Evolutionary conservation across 2,888 invertebrate species (phyloP).

Genomic region (Chrysina gloriosa): DNA sequence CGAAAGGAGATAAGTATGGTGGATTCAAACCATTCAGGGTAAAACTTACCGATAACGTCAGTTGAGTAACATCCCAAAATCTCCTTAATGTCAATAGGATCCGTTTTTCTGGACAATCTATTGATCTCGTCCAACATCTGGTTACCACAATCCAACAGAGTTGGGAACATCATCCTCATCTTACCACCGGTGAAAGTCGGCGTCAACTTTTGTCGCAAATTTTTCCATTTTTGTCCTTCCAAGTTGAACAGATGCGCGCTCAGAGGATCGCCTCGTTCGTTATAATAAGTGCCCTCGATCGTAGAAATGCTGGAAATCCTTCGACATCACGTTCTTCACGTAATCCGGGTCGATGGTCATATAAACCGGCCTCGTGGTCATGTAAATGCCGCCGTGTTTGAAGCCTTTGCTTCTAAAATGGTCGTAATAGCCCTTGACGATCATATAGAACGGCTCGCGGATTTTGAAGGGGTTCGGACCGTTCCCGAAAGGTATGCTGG

Average conservation of each 20-base stretch:
- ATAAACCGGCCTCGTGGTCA: slow-evolving; percentile 52
- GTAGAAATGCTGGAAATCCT: slow-evolving; percentile 59
- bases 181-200: slow-evolving; percentile 65
- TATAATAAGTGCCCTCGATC: slow-evolving; percentile 57
- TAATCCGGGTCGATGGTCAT: slow-evolving; percentile 58
- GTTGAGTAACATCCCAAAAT: slow-evolving; percentile 64
- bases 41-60: slow-evolving; percentile 59
- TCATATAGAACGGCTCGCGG: slow-evolving; percentile 37
- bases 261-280: slow-evolving; percentile 57
- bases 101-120: slow-evolving; percentile 44
- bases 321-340: slow-evolving; percentile 58
- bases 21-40: no score
- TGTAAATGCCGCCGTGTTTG: slow-evolving; percentile 53
- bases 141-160: slow-evolving; percentile 55
- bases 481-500: slow-evolving; percentile 56
- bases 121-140: slow-evolving; percentile 53
- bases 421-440: slow-evolving; percentile 40
- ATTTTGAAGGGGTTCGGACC: slow-evolving; percentile 45
- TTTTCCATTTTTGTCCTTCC: slow-evolving; percentile 62
- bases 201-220: slow-evolving; percentile 61
- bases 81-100: slow-evolving; percentile 63
- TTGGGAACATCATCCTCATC: slow-evolving; percentile 63
- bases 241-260: slow-evolving; percentile 54
- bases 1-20: background rate
- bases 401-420: slow-evolving; percentile 47